Conservation (phyloP, 2,888 invertebrate genomes). For the Andrena marginata region DNA sequence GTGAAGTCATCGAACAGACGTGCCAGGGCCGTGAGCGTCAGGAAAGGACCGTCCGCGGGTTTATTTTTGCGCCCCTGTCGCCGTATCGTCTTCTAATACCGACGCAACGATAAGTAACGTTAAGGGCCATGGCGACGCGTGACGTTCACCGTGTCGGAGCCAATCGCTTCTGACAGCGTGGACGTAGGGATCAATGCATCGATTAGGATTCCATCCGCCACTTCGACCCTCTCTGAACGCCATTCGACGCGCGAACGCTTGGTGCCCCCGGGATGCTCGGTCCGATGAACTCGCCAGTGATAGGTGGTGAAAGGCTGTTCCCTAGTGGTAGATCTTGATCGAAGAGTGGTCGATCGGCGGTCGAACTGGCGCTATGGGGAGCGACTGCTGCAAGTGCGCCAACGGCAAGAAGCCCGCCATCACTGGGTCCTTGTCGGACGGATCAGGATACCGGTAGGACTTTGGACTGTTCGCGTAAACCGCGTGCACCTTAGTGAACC, state of each 20-base stretch:
- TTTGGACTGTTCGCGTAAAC: background rate
- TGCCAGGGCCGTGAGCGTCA: slow-evolving; percentile 46
- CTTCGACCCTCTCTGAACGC: slow-evolving; percentile 31
- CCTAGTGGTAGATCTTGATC: slow-evolving; percentile 29
- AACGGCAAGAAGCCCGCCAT: slow-evolving; percentile 78
- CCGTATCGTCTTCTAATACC: slow-evolving; percentile 16
- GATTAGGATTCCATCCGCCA: slow-evolving; percentile 51
- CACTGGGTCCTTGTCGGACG: slow-evolving; percentile 74
- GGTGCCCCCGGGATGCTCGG: slow-evolving; percentile 6
- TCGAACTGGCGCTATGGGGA: slow-evolving; percentile 78
- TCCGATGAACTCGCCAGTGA: slow-evolving; percentile 30
- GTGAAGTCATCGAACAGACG: slow-evolving; percentile 43
- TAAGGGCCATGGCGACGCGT: slow-evolving; percentile 20
- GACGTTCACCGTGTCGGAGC: background rate
- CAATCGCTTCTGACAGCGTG: background rate
- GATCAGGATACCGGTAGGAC: slow-evolving; percentile 74
- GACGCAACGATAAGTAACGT: slow-evolving; percentile 12
- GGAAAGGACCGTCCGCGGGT: slow-evolving; percentile 44
- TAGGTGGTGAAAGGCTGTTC: slow-evolving; percentile 25
- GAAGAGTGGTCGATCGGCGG: too few species aligned
- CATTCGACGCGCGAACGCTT: background rate
- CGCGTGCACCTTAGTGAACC: background rate
- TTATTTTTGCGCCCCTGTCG: slow-evolving; percentile 54
- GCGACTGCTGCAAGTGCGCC: slow-evolving; percentile 84
- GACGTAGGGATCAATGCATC: slow-evolving; percentile 44